phyloP scores from a whole-genome alignment of 2,888 invertebrate genomes.

The Lordiphosa fenestrarum region DNA sequence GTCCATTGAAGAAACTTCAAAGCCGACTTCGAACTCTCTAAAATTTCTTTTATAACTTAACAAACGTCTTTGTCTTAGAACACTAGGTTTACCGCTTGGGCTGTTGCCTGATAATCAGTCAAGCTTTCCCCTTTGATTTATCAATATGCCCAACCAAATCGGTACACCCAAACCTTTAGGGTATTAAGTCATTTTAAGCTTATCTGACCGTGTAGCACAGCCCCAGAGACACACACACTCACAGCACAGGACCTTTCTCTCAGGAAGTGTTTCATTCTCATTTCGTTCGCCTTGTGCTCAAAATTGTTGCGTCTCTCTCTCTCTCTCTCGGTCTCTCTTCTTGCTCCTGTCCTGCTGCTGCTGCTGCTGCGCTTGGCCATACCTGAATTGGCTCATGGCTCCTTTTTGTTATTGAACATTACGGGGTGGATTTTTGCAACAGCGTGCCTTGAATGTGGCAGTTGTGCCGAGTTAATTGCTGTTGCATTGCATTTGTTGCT shows the following conservation, averaged over 20 bases:
- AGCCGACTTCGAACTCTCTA: too few relatives aligned
- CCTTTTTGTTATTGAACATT: constrained; percentile 57
- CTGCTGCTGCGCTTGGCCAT: constrained; percentile 11
- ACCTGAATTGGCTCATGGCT: constrained; percentile 72
- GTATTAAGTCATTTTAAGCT: too few relatives aligned
- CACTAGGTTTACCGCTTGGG: too few relatives aligned
- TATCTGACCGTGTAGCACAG: constrained; percentile 28
- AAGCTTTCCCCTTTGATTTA: too few relatives aligned
- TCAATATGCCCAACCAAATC: too few relatives aligned
- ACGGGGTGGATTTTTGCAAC: constrained; percentile 69
- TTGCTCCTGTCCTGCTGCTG: constrained; percentile 4
- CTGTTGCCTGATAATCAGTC: background rate
- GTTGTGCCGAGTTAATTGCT: constrained; percentile 71
- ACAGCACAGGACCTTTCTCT: constrained; percentile 40
- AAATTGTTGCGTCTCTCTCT: constrained; percentile 69
- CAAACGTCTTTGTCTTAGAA: too few relatives aligned
- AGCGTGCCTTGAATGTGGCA: constrained; percentile 59
- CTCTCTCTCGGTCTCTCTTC: constrained; percentile 10
- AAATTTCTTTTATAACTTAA: too few relatives aligned
- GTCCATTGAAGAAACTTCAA: too few relatives aligned
- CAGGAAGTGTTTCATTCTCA: constrained; percentile 67
- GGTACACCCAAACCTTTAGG: too few relatives aligned
- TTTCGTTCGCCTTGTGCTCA: constrained; percentile 40
- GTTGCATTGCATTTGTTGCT: constrained; percentile 72
- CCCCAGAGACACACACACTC: constrained; percentile 24